Percentiles rank a stretch among this genome's conserved stretches.
phyloP scores from a whole-genome alignment of 2,888 invertebrate genomes.

The Shargacucullia verbasci region DNA sequence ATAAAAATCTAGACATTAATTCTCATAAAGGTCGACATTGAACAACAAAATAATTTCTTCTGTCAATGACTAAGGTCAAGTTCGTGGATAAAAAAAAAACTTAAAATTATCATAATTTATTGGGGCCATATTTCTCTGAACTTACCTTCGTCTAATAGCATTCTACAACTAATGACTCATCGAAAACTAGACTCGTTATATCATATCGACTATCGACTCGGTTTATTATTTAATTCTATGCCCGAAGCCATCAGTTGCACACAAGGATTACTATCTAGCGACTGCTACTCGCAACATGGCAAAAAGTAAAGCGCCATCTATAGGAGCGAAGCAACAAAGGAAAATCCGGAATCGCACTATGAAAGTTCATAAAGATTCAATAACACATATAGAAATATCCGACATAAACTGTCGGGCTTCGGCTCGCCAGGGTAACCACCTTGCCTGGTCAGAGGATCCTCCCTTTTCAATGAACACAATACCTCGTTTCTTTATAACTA shows the following conservation, averaged over 20 bases:
- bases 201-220: constrained; percentile 34
- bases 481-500: too few species aligned
- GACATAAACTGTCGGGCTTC: too few species aligned
- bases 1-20: too few species aligned
- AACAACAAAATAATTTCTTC: constrained; percentile 4
- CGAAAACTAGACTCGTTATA: constrained; percentile 14
- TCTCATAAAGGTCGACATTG: constrained; percentile 23
- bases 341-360: too few species aligned
- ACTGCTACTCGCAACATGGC: too few species aligned
- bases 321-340: too few species aligned
- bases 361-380: too few species aligned
- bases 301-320: too few species aligned
- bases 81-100: constrained; percentile 3
- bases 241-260: not conserved
- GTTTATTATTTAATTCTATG: constrained; percentile 27
- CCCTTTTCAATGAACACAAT: too few species aligned
- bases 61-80: constrained; percentile 8
- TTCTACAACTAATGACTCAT: constrained; percentile 35
- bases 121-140: constrained; percentile 28
- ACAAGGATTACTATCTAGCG: constrained; percentile 16
- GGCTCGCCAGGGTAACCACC: too few species aligned
- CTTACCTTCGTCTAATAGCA: constrained; percentile 15
- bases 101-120: constrained; percentile 25
- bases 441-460: too few species aligned
- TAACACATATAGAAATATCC: too few species aligned